These are phyloP conservation scores for Muscicapa adusta DNA, from an alignment of 2,113 vertebrate species.

Conservation along the genomic window DNA sequence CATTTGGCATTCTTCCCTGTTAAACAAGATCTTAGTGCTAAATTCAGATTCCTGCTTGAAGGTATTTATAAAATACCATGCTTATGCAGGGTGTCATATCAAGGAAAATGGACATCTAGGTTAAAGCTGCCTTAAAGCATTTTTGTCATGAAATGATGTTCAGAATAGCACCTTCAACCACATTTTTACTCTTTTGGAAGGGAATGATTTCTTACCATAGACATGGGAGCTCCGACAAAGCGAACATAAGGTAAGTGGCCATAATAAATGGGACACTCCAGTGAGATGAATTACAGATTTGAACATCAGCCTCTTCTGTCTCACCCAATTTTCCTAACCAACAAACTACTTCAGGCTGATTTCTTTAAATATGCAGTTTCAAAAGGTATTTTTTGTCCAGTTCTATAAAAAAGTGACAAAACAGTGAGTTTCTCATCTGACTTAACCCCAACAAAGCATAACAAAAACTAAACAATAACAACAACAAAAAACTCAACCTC, in stretches of 20 bases:
- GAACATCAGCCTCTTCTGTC: background rate
- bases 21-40: background rate
- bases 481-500: background rate
- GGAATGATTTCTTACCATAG: background rate
- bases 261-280: background rate
- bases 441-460: background rate
- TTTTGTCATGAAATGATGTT: background rate
- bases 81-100: background rate
- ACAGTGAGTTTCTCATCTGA: rapidly evolving
- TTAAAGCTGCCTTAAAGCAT: background rate
- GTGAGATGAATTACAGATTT: background rate
- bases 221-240: background rate
- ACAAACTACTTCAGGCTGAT: background rate
- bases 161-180: background rate
- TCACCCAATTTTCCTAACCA: background rate
- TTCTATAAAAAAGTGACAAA: background rate
- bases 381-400: background rate
- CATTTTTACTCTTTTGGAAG: background rate
- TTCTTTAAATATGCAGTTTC: background rate
- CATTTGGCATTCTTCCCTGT: background rate
- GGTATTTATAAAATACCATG: background rate
- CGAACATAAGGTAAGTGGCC: background rate
- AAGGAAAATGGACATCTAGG: background rate
- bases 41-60: background rate
- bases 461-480: background rate